A percentile compares a stretch with the other conserved stretches of the same genome.
phyloP scores from a whole-genome alignment of 2,888 invertebrate genomes.

The Agrenia bidenticulata region DNA sequence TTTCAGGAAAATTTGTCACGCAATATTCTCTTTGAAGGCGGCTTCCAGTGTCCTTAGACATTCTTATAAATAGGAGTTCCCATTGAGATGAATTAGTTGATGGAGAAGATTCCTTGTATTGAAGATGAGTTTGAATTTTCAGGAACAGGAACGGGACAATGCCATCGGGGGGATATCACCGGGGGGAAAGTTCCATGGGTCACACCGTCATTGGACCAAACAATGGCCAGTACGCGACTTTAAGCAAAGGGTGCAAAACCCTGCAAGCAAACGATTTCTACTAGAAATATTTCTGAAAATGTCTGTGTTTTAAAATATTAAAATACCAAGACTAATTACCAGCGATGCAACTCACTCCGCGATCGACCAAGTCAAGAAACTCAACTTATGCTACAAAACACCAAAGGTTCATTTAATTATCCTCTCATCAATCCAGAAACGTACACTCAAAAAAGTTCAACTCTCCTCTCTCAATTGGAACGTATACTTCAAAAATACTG shows the following conservation, averaged over 20 bases:
- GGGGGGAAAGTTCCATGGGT: conserved; percentile 61
- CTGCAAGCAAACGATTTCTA: conserved; percentile 91
- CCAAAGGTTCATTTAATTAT: conserved; percentile 7
- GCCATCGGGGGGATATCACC: conserved; percentile 56
- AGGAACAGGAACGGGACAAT: conserved; percentile 58
- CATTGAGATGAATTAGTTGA: conserved; percentile 5
- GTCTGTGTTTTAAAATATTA: no score
- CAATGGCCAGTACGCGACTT: conserved; percentile 87
- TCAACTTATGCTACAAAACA: conserved; percentile 18
- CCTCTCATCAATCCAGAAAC: neutral
- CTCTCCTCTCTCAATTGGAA: no score
- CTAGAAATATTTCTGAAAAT: conserved; percentile 60
- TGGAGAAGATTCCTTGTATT: conserved; percentile 4
- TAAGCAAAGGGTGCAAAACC: conserved; percentile 95
- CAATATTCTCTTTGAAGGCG: no score
- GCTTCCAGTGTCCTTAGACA: neutral
- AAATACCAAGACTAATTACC: no score
- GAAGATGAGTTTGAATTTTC: conserved; percentile 36
- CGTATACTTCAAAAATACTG: no score
- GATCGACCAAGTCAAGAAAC: conserved; percentile 8
- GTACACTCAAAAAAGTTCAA: neutral
- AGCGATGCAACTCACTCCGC: no score
- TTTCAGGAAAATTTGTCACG: no score
- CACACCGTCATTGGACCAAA: conserved; percentile 68
- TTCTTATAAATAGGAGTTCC: neutral